Percentiles rank a stretch among this genome's conserved stretches.
phyloP scores from a whole-genome alignment of 2,888 invertebrate genomes.

The Eilema depressum region DNA sequence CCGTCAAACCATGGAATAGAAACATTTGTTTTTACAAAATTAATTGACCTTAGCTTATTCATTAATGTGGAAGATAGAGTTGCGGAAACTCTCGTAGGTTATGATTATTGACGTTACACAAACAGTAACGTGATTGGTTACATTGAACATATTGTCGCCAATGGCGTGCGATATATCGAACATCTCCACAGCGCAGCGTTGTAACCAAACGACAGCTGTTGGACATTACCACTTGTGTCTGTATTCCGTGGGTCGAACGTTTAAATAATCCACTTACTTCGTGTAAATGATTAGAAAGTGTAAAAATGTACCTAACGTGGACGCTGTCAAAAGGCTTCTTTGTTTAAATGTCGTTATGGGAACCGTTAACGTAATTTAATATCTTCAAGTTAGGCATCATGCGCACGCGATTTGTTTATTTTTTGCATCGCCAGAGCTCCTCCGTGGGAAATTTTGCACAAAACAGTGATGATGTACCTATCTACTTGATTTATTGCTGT shows the following conservation, averaged over 20 bases:
- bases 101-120: neutral
- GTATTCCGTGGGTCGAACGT: neutral
- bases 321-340: slow-evolving; percentile 25
- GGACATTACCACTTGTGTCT: neutral
- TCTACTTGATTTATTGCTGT: slow-evolving; percentile 35
- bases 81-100: neutral
- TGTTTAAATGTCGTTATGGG: slow-evolving; percentile 38
- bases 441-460: slow-evolving; percentile 41
- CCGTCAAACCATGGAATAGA: slow-evolving; percentile 18
- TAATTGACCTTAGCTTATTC: neutral
- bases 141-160: no score
- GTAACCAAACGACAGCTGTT: neutral
- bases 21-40: neutral
- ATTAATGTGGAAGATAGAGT: neutral
- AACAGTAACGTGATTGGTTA: neutral
- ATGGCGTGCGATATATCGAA: neutral
- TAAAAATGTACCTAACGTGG: neutral
- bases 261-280: neutral
- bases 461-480: slow-evolving; percentile 31
- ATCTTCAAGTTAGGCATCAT: slow-evolving; percentile 32
- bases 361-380: slow-evolving; percentile 39
- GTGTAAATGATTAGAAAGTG: neutral
- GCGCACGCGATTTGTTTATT: slow-evolving; percentile 45
- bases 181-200: no score
- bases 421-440: slow-evolving; percentile 29